Base-by-base conservation (phyloP, 92 coral and sea anemone species). In the Porites evermanni region DNA sequence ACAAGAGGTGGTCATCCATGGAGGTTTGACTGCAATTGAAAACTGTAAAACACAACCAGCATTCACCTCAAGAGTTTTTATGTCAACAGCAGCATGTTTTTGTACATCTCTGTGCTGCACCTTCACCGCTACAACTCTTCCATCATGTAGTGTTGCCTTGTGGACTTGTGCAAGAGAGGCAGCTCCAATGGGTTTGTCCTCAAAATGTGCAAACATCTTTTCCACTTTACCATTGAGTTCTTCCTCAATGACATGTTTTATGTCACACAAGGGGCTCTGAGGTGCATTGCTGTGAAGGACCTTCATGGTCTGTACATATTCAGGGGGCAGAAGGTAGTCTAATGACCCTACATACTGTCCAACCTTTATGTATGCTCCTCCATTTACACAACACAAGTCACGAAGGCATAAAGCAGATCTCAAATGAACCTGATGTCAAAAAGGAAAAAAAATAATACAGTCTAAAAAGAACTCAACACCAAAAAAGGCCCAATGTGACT, bases 81-180 rank as follows among this genome's bases (percentile, higher is more conserved):
- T 95, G 90, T 97, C 99, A 74, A 91, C 94, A 58, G 98, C 81
- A 51, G 98, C 95, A 95, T 97, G 96, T 74, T 95, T 95, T 77
- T 95, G 99, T 21, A 97, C 94, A 80, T 97, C 95, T 53, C 93
- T 91, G 74, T 97, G 98, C 24, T 97, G 99, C 53, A 97, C 99
- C 66, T 97, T 97, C 8, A 97, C 98, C 50, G 99, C 99, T 10
- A 97, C 99, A 70, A 85, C 79, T 53, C 87, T 87, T 7, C 99
- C 99, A 91, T 97, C 98, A 76, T 91, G 91, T 76, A 95, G 56
- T 21, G 90, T 86, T 26, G 99, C 99, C 86, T 92, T 95, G 83
- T 97, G 99, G 17, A 97, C 99, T 81, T 97, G 99, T 12, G 99
- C 99, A 44, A 97, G 88, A 23, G 99, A 97, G 4, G 99, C 99